Evolutionary conservation across 1,140 invertebrate genomes (phyloP), one percentile per base, ranked within the genome.

Genomic region (Amphibalanus amphitrite): DNA sequence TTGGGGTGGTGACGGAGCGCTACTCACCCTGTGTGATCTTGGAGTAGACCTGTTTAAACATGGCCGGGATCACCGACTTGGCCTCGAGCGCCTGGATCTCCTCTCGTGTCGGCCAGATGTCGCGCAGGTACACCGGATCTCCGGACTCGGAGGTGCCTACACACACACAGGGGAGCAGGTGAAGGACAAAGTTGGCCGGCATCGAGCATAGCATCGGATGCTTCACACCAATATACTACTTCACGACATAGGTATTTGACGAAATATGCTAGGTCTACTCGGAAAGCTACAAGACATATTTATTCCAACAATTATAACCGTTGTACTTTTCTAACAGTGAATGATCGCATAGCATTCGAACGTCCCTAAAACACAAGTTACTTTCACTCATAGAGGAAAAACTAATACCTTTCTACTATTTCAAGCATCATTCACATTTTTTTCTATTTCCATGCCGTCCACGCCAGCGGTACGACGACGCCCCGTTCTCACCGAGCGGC

Each of bases 1-100:
- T n/a, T n/a, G n/a, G n/a, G n/a, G n/a, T n/a, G n/a, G n/a, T n/a
- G n/a, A n/a, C n/a, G n/a, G n/a, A n/a, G n/a, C 38, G 38, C 6
- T 38, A 38, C 38, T 8, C 3, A 65, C 64, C 64, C n/a, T 65
- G 6, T 6, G 75, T 75, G 30, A 95, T 93, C 78, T 88, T 91
- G 10, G 85, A 85, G 77, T 97, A 97, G 26, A 95, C 92, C 83
- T 98, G 92, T 77, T 89, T 88, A 80, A 98, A 98, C 93, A 98
- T 97, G 25, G 92, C 89, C 0, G 95, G 95, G 70, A 97, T 93
- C 1, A 99, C 95, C 78, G 88, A 86, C 78, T 90, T 83, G 74
- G 89, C 87, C 79, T 98, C 96, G 0, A 98, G 88, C 26, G 84
- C 84, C 77, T 95, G 90, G 75, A 99, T 96, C 79, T 97, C 91